Evolutionary conservation across 2,888 invertebrate genomes (phyloP).

Genomic region (Argyra leucocephala): DNA sequence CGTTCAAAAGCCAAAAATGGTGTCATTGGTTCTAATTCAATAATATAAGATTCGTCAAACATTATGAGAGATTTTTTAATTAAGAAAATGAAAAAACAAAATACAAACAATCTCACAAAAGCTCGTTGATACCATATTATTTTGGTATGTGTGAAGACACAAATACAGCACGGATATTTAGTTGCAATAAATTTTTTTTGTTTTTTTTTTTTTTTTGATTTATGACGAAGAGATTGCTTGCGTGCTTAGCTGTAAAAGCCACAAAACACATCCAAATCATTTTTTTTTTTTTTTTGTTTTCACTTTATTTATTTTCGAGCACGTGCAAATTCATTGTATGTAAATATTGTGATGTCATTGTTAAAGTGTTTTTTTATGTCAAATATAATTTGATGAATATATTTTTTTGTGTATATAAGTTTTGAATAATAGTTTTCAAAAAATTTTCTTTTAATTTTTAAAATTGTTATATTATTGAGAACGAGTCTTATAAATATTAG

Average conservation of each 20-base stretch:
- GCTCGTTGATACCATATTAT: conserved; percentile 12
- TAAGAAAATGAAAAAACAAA: not conserved
- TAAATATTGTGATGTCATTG: conserved; percentile 7
- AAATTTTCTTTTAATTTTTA: not conserved
- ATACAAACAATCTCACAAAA: not conserved
- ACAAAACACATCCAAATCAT: conserved; percentile 7
- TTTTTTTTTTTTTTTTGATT: no score
- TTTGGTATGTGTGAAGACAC: not conserved
- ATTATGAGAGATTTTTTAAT: not conserved
- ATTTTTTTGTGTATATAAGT: conserved; percentile 13
- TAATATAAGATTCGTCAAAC: not conserved
- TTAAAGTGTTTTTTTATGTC: conserved; percentile 9
- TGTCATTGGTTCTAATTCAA: conserved; percentile 54
- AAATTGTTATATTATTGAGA: no score
- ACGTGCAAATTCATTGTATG: no score
- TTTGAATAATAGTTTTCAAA: not conserved
- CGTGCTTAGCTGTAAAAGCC: conserved; percentile 9
- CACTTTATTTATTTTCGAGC: not conserved
- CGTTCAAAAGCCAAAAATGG: conserved; percentile 90
- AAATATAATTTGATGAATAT: conserved; percentile 10
- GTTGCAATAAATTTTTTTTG: no score
- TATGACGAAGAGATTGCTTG: not conserved
- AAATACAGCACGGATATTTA: no score
- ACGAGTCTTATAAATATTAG: not conserved
- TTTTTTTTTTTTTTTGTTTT: conserved; percentile 18